phyloP scores from a whole-genome alignment of 2,888 invertebrate species.

The Leptopterna dolabrata region DNA sequence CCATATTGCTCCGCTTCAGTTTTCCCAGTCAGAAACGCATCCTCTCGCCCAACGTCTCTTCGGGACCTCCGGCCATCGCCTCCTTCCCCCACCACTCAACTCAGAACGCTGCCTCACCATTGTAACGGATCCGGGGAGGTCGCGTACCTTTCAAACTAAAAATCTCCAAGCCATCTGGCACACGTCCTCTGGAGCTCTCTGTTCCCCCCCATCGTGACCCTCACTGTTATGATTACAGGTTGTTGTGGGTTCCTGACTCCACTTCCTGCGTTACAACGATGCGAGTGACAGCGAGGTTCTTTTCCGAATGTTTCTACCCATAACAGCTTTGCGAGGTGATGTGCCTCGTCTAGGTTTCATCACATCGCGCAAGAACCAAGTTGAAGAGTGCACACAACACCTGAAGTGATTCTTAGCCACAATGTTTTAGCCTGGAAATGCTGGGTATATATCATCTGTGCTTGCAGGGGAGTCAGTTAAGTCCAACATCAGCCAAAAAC shows the following conservation, averaged over 20 bases:
- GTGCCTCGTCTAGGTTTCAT: no score
- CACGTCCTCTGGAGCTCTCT: constrained; percentile 21
- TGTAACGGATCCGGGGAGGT: constrained; percentile 31
- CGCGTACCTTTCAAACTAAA: constrained; percentile 32
- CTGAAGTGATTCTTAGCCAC: no score
- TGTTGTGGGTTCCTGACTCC: constrained; percentile 43
- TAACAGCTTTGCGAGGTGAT: not conserved
- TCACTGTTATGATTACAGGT: constrained; percentile 49
- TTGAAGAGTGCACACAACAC: no score
- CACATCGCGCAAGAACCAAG: no score
- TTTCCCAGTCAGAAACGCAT: not conserved
- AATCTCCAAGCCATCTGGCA: constrained; percentile 49
- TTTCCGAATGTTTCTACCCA: not conserved
- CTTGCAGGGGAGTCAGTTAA: no score
- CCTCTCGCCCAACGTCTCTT: not conserved
- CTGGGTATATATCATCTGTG: no score
- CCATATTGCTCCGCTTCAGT: not conserved
- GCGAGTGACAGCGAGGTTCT: not conserved
- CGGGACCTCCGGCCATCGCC: not conserved
- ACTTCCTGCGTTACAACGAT: constrained; percentile 36
- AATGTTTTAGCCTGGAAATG: no score
- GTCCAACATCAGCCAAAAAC: no score
- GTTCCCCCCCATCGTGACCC: constrained; percentile 8
- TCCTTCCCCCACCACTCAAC: not conserved
- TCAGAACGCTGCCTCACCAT: constrained; percentile 8